phyloP scores from a whole-genome alignment of 1,140 invertebrate species.

The Cydia pomonella region DNA sequence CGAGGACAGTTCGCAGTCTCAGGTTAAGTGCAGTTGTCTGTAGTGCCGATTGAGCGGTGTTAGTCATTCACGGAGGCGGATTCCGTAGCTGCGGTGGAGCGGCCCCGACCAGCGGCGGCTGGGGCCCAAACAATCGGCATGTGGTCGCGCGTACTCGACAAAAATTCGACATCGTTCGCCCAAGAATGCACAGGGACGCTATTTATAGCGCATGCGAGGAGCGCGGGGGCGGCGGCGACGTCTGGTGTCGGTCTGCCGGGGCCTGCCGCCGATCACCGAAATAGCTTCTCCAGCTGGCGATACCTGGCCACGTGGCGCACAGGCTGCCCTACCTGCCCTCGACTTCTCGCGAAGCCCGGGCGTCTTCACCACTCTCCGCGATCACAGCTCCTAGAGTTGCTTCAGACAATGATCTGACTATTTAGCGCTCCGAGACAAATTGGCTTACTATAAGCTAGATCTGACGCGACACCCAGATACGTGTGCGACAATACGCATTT shows the following conservation, averaged over 20 bases:
- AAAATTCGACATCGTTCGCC: constrained; percentile 80
- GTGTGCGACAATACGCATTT: constrained; percentile 4
- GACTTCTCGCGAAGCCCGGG: constrained; percentile 5
- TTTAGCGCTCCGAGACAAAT: not conserved
- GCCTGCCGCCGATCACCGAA: constrained; percentile 74
- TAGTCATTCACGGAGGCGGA: constrained; percentile 19
- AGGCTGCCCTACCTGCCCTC: constrained; percentile 48
- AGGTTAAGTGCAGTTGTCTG: constrained; percentile 1
- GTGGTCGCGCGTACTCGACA: constrained; percentile 77
- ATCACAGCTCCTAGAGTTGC: not conserved
- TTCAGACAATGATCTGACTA: not conserved
- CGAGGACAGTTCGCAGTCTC: not conserved
- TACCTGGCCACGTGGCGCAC: constrained; percentile 76
- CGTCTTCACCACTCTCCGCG: not conserved
- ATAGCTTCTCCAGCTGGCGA: constrained; percentile 77
- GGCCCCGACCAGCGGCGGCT: constrained; percentile 50
- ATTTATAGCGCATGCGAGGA: constrained; percentile 73
- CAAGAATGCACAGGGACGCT: constrained; percentile 78
- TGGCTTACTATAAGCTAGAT: constrained; percentile 19
- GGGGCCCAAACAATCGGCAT: constrained; percentile 77
- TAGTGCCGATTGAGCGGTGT: constrained; percentile 22
- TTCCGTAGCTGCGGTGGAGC: constrained; percentile 48
- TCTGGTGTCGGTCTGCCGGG: constrained; percentile 80
- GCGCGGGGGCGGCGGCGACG: constrained; percentile 76
- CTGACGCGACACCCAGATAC: constrained; percentile 4